Percentiles rank a stretch among this genome's conserved stretches.
Evolutionary conservation across 2,113 vertebrate species (phyloP).

Genomic region (Nibea albiflora): DNA sequence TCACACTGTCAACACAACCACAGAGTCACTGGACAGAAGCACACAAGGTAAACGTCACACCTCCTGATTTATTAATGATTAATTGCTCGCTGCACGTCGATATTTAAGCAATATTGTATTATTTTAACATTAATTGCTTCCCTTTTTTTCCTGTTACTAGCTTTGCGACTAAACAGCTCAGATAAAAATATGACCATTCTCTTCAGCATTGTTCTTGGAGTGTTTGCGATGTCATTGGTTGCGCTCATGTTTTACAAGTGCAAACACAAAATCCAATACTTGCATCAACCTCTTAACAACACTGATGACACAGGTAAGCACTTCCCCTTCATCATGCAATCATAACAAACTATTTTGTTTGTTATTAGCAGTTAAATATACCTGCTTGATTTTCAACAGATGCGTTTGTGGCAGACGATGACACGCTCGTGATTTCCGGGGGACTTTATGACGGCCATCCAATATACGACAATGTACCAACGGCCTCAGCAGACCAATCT

Average conservation of each 20-base stretch:
- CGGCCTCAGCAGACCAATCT: slow-evolving; percentile 43
- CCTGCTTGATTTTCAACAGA: slow-evolving; percentile 60
- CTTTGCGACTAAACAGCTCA: slow-evolving; percentile 65
- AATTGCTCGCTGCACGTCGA: neutral
- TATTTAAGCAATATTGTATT: neutral
- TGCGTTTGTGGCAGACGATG: slow-evolving; percentile 72
- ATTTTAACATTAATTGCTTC: neutral
- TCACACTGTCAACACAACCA: slow-evolving; percentile 23
- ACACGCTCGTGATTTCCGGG: slow-evolving; percentile 83
- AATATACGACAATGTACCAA: slow-evolving; percentile 66
- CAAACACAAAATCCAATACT: slow-evolving; percentile 79
- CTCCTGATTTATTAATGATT: neutral
- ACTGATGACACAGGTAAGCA: slow-evolving; percentile 75
- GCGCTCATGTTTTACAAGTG: slow-evolving; percentile 71
- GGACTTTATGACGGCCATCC: slow-evolving; percentile 82
- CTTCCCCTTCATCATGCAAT: neutral
- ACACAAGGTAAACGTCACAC: slow-evolving; percentile 51
- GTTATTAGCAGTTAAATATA: slow-evolving; percentile 5
- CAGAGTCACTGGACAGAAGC: slow-evolving; percentile 2
- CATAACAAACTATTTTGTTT: neutral
- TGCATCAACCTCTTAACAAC: slow-evolving; percentile 80
- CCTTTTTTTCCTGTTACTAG: slow-evolving; percentile 16
- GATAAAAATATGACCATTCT: slow-evolving; percentile 79
- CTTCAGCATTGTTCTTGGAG: slow-evolving; percentile 77
- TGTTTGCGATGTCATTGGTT: slow-evolving; percentile 68